Base-by-base conservation (phyloP, 2,888 invertebrate species). In the Lapara coniferarum region DNA sequence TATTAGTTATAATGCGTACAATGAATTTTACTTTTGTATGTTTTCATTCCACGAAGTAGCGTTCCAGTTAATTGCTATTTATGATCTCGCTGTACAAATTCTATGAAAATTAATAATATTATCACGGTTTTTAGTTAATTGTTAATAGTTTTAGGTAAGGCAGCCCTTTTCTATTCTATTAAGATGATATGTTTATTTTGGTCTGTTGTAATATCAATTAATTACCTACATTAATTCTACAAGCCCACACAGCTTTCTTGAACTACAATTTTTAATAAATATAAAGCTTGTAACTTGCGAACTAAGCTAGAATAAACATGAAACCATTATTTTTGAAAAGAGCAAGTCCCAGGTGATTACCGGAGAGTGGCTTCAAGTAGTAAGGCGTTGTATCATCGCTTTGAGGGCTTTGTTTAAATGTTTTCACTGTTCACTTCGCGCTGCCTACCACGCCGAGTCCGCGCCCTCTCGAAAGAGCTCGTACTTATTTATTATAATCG, bases 1-100 rank as follows among this genome's bases (percentile, higher is more conserved):
- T 70, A 75, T 77, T 77, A 72, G 53, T 57, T 68, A 73, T 77
- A 77, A 77, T 76, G 75, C 73, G 73, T 73, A 71, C 72, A 71
- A 71, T 76, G 76, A 77, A 72, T 73, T 71, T 71, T 71, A 74
- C 71, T 74, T 77, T 77, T 71, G 71, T 71, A 72, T 71, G 70
- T 69, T 69, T 73, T 49, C 63, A 53, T 66, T 68, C 70, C 69
- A 52, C 63, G 57, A 67, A 69, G 52, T 69, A 69, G 69, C 37
- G 70, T 19, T 72, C 53, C 67, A 53, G 70, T 63, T 75, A 72
- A 74, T 74, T 59, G 13, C 52, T 70, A 73, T 75, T 73, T 72
- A 73, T 71, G 70, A 73, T 58, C n/a, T 57, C 0, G 63, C 58
- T 12, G 46, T 44, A 46, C 19, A 49, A 46, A 63, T 63, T 49